phyloP scores from a whole-genome alignment of 2,797 vertebrate species.

The Anolis apletophallus region DNA sequence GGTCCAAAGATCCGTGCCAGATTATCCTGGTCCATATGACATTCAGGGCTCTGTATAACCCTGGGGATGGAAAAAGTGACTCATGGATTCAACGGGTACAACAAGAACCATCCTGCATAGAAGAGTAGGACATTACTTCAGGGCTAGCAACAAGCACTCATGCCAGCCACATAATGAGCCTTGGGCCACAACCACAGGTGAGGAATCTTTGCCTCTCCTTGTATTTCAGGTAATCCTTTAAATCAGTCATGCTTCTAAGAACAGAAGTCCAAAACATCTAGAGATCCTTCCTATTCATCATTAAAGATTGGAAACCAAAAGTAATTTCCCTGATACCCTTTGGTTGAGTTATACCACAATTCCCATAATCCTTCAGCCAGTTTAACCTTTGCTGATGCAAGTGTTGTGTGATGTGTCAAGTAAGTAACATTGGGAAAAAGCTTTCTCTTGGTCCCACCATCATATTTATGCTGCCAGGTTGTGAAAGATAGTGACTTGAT shows the following conservation, averaged over 20 bases:
- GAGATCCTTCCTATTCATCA: no score
- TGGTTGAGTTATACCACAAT: not conserved
- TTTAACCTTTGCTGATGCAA: not conserved
- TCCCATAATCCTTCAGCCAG: not conserved
- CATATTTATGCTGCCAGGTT: no score
- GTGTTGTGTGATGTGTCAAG: not conserved
- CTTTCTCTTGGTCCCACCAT: no score
- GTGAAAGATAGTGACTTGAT: no score
- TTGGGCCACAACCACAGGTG: not conserved
- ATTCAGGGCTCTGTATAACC: slow-evolving; percentile 75
- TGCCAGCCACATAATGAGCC: not conserved
- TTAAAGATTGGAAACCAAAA: no score
- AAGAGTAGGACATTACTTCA: not conserved
- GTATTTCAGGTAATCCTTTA: not conserved
- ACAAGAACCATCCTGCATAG: no score
- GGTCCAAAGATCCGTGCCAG: slow-evolving; percentile 87
- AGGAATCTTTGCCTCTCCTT: not conserved
- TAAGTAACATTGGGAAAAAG: no score
- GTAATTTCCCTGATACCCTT: no score
- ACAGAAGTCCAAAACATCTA: no score
- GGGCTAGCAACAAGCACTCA: no score
- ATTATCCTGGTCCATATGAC: slow-evolving; percentile 87
- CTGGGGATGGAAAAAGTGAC: slow-evolving; percentile 56
- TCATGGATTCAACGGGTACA: not conserved
- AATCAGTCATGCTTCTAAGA: no score